A percentile compares a stretch with the other conserved stretches of the same genome.
Evolutionary conservation across 2,888 invertebrate species (phyloP).

Genomic region (Andrena minutula): DNA sequence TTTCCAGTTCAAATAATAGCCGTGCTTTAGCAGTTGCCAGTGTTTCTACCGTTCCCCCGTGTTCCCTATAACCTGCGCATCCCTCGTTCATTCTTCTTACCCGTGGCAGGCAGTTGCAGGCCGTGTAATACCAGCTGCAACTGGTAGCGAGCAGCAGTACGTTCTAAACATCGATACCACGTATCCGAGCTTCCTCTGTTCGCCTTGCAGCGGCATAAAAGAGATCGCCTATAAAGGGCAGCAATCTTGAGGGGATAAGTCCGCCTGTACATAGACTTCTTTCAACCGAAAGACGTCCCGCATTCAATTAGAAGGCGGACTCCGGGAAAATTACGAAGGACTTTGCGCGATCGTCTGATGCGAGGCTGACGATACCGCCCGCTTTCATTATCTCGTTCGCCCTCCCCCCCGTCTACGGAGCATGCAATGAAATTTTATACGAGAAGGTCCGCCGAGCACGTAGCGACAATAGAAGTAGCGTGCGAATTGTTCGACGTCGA

Average conservation of each 20-base stretch:
- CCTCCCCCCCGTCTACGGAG: constrained; percentile 6
- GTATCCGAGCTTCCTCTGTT: constrained; percentile 8
- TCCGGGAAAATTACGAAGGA: constrained; percentile 55
- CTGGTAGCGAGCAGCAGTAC: neutral
- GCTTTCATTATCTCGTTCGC: constrained; percentile 57
- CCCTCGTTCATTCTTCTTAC: constrained; percentile 9
- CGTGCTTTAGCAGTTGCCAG: constrained; percentile 22
- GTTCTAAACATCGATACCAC: constrained; percentile 30
- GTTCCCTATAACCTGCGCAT: neutral
- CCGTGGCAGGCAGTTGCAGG: neutral
- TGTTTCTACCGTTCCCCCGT: constrained; percentile 3
- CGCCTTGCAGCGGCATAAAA: constrained; percentile 26
- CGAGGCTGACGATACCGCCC: constrained; percentile 12
- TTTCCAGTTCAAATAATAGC: constrained; percentile 9
- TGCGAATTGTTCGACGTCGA: constrained; percentile 66
- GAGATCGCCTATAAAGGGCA: constrained; percentile 37
- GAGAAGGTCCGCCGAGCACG: constrained; percentile 44
- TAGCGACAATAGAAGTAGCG: constrained; percentile 62
- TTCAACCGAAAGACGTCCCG: constrained; percentile 20
- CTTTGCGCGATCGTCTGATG: constrained; percentile 36
- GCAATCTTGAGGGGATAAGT: constrained; percentile 56
- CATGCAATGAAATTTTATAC: constrained; percentile 68
- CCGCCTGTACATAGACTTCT: constrained; percentile 48
- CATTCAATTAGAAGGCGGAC: constrained; percentile 34
- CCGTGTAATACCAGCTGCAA: constrained; percentile 23